Evolutionary conservation across 2,113 vertebrate genomes (phyloP), one percentile per base, ranked within the genome.

Genomic region (Centrocercus urophasianus): DNA sequence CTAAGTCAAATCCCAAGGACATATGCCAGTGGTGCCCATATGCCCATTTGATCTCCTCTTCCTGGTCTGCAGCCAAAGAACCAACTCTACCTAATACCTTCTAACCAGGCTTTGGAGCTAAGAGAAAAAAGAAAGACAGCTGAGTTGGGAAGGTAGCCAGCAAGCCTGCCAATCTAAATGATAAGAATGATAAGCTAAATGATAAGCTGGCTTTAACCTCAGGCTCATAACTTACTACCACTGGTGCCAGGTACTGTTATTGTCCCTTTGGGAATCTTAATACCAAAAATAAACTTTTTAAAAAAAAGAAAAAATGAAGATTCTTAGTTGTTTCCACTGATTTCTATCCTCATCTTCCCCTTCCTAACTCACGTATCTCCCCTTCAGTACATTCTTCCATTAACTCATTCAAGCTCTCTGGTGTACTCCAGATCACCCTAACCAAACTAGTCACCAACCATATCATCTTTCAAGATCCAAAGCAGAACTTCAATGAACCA

Each of bases 331-430:
- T 73, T n/a, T 87, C 71, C 83, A 81, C 86, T 81, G 72, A 93
- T 93, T 97, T 93, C 96, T 96, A 96, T 86, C 91, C 71, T 96
- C 85, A 78, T 74, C 54, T 74, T 65, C 15, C 75, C 32, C 19
- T 61, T 83, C 40, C 69, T 63, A 8, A 61, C 22, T 22, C 80
- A 96, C 91, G 93, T 93, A 93, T 93, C 84, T 97, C 84, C 92
- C 83, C 90, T 96, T 89, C 91, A 88, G 87, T 52, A 94, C 67
- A 28, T 17, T 56, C 22, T 97, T 95, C 83, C 88, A 96, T 95
- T 96, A 94, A 96, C 90, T 80, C 95, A 97, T 4, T 7, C 22
- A 88, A 84, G n/a, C 30, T 64, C 73, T 64, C 40, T 75, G 14
- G 40, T 65, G 8, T 16, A 20, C 36, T 78, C 36, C 42, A 64